A percentile compares a stretch with the other conserved stretches of the same genome.
Evolutionary conservation across 2,888 invertebrate species (phyloP).

Genomic region (Heliconius aoede): DNA sequence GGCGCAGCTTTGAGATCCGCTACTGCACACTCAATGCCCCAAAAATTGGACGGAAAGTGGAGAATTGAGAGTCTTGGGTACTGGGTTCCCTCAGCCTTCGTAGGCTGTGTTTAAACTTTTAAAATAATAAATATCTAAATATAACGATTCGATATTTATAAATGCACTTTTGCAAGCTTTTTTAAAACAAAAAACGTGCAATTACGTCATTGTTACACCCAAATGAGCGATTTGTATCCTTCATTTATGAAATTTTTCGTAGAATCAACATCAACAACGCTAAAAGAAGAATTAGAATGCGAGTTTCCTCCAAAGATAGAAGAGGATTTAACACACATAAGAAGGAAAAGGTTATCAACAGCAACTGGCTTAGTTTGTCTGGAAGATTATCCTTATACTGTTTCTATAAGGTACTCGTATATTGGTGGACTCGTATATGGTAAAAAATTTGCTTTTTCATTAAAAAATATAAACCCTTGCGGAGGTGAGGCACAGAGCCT

Average conservation of each 20-base stretch:
- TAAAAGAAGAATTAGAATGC: constrained; percentile 68
- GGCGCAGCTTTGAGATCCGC: background rate
- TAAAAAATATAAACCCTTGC: too few relatives aligned
- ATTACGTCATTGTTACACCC: too few relatives aligned
- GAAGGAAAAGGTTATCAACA: constrained; percentile 74
- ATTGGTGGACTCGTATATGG: background rate
- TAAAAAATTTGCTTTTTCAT: background rate
- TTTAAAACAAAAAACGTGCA: background rate
- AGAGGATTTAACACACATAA: constrained; percentile 70
- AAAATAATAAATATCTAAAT: too few relatives aligned
- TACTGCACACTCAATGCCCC: background rate
- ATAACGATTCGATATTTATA: background rate
- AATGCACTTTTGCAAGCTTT: background rate
- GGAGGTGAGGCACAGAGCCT: too few relatives aligned
- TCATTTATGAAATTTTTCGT: constrained; percentile 26
- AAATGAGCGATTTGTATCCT: too few relatives aligned
- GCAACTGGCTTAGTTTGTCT: constrained; percentile 74
- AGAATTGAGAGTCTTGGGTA: background rate
- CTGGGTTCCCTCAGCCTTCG: background rate
- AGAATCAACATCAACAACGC: constrained; percentile 55
- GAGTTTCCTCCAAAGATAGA: constrained; percentile 77
- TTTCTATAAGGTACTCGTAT: constrained; percentile 74
- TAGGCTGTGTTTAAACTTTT: too few relatives aligned
- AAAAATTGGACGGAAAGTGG: background rate
- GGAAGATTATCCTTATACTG: constrained; percentile 78